phyloP scores from a whole-genome alignment of 2,888 invertebrate genomes.

The Pristionchus mayeri region DNA sequence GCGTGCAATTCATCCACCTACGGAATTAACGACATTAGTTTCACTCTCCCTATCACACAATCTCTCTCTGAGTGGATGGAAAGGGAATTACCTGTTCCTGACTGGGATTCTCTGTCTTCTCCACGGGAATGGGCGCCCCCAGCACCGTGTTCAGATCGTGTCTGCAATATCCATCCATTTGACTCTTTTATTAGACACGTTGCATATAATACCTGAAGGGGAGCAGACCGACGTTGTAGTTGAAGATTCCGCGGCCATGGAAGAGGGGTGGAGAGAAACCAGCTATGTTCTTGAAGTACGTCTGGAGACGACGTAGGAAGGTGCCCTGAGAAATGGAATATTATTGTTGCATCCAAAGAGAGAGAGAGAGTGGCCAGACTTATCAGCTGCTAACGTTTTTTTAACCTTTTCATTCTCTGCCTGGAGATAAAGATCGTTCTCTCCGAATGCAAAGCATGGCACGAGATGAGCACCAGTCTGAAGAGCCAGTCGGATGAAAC shows the following conservation, averaged over 20 bases:
- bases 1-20: slow-evolving; percentile 86
- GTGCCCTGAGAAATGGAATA: slow-evolving; percentile 53
- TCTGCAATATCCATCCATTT: too few relatives aligned
- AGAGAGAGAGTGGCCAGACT: neutral
- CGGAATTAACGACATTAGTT: neutral
- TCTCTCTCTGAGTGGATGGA: too few relatives aligned
- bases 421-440: slow-evolving; percentile 77
- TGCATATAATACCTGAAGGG: slow-evolving; percentile 83
- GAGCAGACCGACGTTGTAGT: slow-evolving; percentile 89
- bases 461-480: slow-evolving; percentile 76
- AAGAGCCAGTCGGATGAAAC: slow-evolving; percentile 64
- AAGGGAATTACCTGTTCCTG: slow-evolving; percentile 55
- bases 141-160: slow-evolving; percentile 67
- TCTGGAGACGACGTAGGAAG: slow-evolving; percentile 62
- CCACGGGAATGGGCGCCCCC: slow-evolving; percentile 65
- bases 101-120: slow-evolving; percentile 56
- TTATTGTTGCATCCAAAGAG: neutral
- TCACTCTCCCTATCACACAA: too few relatives aligned
- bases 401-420: slow-evolving; percentile 51
- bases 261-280: slow-evolving; percentile 78
- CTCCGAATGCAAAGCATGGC: slow-evolving; percentile 78
- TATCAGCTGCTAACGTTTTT: neutral
- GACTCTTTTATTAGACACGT: too few relatives aligned
- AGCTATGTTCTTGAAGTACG: slow-evolving; percentile 69
- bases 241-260: slow-evolving; percentile 87